These are phyloP conservation scores for Cyprinodon diabolis DNA, from an alignment of 2,797 vertebrate genomes.

Conservation along the genomic window DNA sequence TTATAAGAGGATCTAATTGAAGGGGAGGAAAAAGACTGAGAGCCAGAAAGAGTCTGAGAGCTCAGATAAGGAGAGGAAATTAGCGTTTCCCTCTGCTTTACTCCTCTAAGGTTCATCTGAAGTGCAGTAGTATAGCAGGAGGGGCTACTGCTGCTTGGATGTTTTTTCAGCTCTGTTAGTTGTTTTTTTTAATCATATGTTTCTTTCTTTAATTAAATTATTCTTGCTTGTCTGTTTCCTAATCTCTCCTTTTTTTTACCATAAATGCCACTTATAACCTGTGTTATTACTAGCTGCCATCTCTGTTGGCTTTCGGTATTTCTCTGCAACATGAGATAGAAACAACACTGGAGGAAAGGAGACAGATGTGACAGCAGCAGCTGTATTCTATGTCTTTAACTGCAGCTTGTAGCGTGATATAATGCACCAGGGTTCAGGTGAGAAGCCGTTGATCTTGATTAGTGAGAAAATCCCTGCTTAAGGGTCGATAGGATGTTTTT, in stretches of 20 bases:
- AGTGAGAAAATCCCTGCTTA: constrained; percentile 25
- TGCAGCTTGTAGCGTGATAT: constrained; percentile 24
- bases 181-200: no score
- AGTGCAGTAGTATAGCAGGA: constrained; percentile 65
- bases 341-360: constrained; percentile 14
- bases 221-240: background rate
- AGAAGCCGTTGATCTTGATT: constrained; percentile 41
- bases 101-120: constrained; percentile 51
- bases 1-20: constrained; percentile 8
- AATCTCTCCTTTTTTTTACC: background rate
- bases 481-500: background rate
- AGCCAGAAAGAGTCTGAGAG: constrained; percentile 7
- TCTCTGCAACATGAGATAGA: constrained; percentile 1
- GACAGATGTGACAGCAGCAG: constrained; percentile 21
- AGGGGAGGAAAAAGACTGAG: background rate
- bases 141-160: constrained; percentile 7
- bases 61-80: constrained; percentile 34
- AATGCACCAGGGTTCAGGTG: constrained; percentile 29
- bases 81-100: background rate
- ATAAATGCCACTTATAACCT: background rate
- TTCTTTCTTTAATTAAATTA: background rate
- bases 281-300: background rate
- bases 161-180: constrained; percentile 1
- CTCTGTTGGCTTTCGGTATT: constrained; percentile 16
- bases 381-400: constrained; percentile 5